A percentile compares a stretch with the other conserved stretches of the same genome.
These are phyloP conservation scores for Myanophis thanlyinensis DNA, from an alignment of 2,113 vertebrate species.

Conservation along the genomic window DNA sequence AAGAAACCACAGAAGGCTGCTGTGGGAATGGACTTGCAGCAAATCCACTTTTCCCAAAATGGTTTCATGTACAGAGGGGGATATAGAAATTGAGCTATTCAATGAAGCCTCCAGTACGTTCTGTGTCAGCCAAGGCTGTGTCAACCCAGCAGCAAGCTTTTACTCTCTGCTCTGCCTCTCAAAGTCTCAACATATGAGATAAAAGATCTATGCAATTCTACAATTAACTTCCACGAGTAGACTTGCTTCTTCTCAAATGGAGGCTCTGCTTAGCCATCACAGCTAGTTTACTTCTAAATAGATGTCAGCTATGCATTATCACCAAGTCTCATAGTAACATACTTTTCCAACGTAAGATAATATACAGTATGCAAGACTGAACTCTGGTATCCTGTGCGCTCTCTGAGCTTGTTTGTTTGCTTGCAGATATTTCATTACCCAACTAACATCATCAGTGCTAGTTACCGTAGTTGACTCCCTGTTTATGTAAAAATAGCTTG, in stretches of 20 bases:
- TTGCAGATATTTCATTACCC: too few relatives aligned
- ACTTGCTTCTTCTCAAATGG: not conserved
- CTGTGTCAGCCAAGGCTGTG: not conserved
- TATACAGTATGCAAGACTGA: too few relatives aligned
- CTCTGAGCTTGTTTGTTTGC: too few relatives aligned
- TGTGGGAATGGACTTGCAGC: not conserved
- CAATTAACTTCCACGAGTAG: not conserved
- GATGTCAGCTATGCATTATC: not conserved
- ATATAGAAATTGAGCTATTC: not conserved
- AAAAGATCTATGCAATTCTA: not conserved
- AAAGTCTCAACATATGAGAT: not conserved
- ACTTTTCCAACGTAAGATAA: not conserved
- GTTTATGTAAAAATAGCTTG: too few relatives aligned
- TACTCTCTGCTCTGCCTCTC: not conserved
- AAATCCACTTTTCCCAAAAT: not conserved
- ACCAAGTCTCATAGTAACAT: not conserved
- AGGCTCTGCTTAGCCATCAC: not conserved
- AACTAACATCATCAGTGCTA: too few relatives aligned
- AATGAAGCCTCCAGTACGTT: not conserved
- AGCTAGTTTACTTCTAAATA: not conserved
- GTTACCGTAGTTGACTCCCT: too few relatives aligned
- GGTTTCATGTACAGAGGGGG: not conserved
- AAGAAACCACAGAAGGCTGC: not conserved
- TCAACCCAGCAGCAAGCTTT: not conserved
- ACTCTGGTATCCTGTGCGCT: too few relatives aligned